Evolutionary conservation across 1,140 invertebrate genomes (phyloP).

Genomic region (Kradibia gibbosae): DNA sequence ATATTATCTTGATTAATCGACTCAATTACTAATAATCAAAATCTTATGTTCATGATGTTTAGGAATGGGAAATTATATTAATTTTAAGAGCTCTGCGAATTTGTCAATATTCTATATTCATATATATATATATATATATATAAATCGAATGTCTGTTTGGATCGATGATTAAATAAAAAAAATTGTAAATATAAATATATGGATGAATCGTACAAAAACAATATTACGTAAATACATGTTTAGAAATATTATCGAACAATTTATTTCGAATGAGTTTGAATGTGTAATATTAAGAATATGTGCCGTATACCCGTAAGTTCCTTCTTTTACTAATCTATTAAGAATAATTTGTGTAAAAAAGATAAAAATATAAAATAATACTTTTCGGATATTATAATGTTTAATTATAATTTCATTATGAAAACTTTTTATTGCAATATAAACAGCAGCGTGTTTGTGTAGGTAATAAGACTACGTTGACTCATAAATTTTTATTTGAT

Average conservation of each 20-base stretch:
- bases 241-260: background rate
- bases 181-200: conserved; percentile 41
- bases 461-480: background rate
- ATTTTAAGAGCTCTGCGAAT: background rate
- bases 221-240: background rate
- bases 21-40: background rate
- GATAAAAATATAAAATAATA: background rate
- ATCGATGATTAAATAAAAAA: conserved; percentile 3
- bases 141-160: conserved; percentile 10
- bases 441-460: background rate
- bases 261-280: background rate
- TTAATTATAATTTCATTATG: background rate
- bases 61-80: background rate
- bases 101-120: conserved; percentile 7
- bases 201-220: background rate
- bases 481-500: background rate
- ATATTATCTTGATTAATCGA: background rate
- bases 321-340: background rate
- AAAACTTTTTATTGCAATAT: background rate
- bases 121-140: no score
- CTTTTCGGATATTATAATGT: background rate
- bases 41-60: background rate
- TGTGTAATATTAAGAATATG: background rate
- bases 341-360: background rate
- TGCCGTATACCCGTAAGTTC: background rate